Evolutionary conservation across 2,888 invertebrate species (phyloP).

Genomic region (Leucoma salicis): DNA sequence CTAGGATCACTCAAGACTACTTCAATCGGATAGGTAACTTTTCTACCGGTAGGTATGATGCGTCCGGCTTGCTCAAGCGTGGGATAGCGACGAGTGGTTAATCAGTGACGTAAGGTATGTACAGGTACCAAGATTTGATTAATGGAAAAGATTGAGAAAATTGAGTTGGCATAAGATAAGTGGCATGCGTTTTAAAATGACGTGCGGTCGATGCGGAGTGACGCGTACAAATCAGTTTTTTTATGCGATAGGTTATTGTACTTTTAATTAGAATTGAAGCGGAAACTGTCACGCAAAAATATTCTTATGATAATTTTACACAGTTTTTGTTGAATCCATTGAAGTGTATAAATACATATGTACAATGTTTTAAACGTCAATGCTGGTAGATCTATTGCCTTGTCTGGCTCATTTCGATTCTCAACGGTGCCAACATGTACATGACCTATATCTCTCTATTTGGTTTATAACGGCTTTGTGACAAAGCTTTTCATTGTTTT

Average conservation of each 20-base stretch:
- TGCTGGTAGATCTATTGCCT: no score
- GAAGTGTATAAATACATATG: neutral
- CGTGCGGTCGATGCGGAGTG: conserved; percentile 45
- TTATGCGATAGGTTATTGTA: conserved; percentile 45
- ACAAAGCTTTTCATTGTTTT: no score
- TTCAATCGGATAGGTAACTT: conserved; percentile 48
- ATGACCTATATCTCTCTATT: neutral
- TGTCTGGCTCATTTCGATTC: neutral
- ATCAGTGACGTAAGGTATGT: conserved; percentile 47
- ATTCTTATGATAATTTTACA: conserved; percentile 29
- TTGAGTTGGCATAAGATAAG: conserved; percentile 59
- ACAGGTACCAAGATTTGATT: conserved; percentile 57
- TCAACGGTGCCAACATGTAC: neutral
- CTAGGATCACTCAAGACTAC: conserved; percentile 43
- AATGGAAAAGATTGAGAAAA: conserved; percentile 70
- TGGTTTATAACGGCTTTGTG: no score
- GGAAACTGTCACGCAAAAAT: conserved; percentile 41
- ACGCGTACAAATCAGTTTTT: conserved; percentile 49
- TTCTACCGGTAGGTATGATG: conserved; percentile 51
- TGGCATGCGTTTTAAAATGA: conserved; percentile 52
- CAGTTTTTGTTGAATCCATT: neutral
- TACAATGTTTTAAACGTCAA: neutral
- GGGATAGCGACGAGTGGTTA: conserved; percentile 51
- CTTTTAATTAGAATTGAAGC: conserved; percentile 49
- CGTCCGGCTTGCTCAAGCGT: conserved; percentile 49